These are phyloP conservation scores for Euthynnus affinis DNA, from an alignment of 2,797 vertebrate species.

Conservation along the genomic window DNA sequence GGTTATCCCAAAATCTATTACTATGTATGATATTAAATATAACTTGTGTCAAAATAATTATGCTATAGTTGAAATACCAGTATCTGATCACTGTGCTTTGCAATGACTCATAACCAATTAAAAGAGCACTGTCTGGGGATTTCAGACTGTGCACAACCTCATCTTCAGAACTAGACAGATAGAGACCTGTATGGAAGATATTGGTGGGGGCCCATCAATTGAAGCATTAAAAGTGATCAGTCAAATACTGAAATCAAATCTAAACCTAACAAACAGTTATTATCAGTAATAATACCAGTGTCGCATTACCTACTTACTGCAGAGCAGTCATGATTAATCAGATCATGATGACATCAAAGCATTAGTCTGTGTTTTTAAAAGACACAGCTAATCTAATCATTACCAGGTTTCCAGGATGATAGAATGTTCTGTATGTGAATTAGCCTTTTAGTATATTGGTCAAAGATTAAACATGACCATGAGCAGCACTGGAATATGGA, in stretches of 20 bases:
- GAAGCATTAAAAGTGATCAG: conserved; percentile 27
- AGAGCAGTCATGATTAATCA: conserved; percentile 46
- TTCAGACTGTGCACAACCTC: conserved; percentile 6
- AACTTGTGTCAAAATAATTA: background rate
- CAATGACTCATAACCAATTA: conserved; percentile 31
- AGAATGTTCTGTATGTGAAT: conserved; percentile 28
- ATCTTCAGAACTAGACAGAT: conserved; percentile 8
- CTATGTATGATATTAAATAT: background rate
- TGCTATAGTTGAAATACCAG: background rate
- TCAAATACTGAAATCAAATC: conserved; percentile 58
- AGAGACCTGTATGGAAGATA: conserved; percentile 8
- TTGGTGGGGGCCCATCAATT: conserved; percentile 7
- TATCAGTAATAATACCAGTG: conserved; percentile 48
- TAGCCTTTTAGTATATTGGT: conserved; percentile 15
- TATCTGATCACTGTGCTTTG: conserved; percentile 6
- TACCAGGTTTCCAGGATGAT: conserved; percentile 24
- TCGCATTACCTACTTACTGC: conserved; percentile 48
- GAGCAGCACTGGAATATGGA: background rate
- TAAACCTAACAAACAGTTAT: conserved; percentile 46
- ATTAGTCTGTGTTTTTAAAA: conserved; percentile 52
- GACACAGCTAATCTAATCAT: conserved; percentile 46
- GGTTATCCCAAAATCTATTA: background rate
- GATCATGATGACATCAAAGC: conserved; percentile 50
- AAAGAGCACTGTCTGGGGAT: conserved; percentile 26
- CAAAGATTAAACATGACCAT: conserved; percentile 24